phyloP scores from a whole-genome alignment of 2,113 vertebrate genomes.

The Larimichthys crocea region DNA sequence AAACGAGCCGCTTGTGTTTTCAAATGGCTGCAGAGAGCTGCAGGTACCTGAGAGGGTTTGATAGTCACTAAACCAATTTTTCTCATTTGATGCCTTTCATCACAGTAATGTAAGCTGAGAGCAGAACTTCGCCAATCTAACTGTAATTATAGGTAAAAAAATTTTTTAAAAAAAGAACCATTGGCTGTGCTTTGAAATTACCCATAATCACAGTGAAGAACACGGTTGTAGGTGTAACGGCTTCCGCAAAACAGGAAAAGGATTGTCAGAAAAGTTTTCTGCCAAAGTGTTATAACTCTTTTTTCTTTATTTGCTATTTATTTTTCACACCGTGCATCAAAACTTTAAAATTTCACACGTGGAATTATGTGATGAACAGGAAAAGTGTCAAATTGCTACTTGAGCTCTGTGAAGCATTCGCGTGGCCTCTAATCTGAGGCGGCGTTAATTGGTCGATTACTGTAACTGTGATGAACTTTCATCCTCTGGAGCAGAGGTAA shows the following conservation, averaged over 20 bases:
- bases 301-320: too few relatives aligned
- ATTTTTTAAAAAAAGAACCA: background rate
- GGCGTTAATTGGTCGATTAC: too few relatives aligned
- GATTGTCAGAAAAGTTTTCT: background rate
- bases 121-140: background rate
- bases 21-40: slow-evolving; percentile 1
- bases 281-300: background rate
- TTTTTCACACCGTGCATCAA: too few relatives aligned
- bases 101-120: background rate
- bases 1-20: background rate
- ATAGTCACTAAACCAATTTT: background rate
- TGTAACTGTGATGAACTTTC: too few relatives aligned
- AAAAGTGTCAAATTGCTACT: too few relatives aligned
- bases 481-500: too few relatives aligned
- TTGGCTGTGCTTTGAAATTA: slow-evolving; percentile 8
- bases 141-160: slow-evolving; percentile 26
- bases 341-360: too few relatives aligned
- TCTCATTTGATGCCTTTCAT: slow-evolving; percentile 18
- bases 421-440: too few relatives aligned
- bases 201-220: slow-evolving; percentile 17
- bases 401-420: too few relatives aligned
- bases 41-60: slow-evolving; percentile 17
- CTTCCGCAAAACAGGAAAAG: background rate
- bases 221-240: background rate
- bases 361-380: too few relatives aligned